Conservation (phyloP, 2,888 invertebrate genomes). For the Stenchaetothrips biformis region DNA sequence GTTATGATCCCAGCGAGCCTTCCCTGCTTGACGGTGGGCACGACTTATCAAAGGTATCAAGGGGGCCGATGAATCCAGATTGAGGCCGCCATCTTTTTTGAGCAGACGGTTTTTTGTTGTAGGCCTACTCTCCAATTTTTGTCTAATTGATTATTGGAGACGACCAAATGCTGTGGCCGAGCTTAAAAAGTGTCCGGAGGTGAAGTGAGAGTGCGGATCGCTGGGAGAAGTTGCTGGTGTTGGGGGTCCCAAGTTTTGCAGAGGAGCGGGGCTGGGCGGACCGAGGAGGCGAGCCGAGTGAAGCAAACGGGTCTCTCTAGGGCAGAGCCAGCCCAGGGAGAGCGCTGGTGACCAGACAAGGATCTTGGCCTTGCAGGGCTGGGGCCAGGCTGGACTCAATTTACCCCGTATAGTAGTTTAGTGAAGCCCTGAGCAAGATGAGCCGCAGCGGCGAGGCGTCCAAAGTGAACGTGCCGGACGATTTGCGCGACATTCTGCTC, state of each 20-base stretch:
- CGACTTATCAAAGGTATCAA: neutral
- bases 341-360: constrained; percentile 8
- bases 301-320: no score
- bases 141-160: constrained; percentile 11
- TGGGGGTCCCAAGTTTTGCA: neutral
- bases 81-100: constrained; percentile 20
- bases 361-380: constrained; percentile 20
- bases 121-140: constrained; percentile 18
- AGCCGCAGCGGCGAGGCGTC: constrained; percentile 36
- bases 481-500: constrained; percentile 87
- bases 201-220: neutral
- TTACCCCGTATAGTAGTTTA: neutral
- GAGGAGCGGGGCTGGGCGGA: neutral
- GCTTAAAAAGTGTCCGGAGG: neutral
- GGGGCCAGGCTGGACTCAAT: constrained; percentile 12
- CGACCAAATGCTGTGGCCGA: constrained; percentile 2
- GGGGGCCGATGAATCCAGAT: constrained; percentile 8
- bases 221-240: neutral
- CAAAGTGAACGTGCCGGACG: constrained; percentile 72
- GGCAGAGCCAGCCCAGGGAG: neutral
- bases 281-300: neutral
- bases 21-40: neutral
- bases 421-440: constrained; percentile 33
- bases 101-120: constrained; percentile 24
- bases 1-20: neutral